These are phyloP conservation scores for Diacarnus erythraeanus DNA, from an alignment of 37 sponge, comb jelly and placozoan species.

Conservation along the genomic window DNA sequence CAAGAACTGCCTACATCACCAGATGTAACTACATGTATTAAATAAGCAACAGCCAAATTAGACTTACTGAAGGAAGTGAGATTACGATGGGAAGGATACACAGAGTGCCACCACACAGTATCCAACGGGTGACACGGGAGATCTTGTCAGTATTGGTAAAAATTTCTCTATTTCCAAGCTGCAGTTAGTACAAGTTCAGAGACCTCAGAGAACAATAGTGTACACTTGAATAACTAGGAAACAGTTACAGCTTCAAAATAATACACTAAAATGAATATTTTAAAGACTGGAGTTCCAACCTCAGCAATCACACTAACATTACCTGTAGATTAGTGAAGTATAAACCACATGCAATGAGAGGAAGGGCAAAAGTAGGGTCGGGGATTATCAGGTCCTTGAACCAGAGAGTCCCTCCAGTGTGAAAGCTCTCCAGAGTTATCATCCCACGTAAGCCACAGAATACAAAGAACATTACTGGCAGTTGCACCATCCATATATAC, in stretches of 20 bases:
- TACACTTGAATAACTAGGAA: too few species aligned
- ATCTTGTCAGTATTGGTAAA: constrained; percentile 40
- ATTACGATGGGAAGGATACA: constrained; percentile 59
- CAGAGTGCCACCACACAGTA: constrained; percentile 53
- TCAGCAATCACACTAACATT: neutral
- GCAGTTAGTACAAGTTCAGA: neutral
- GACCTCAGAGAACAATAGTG: too few species aligned
- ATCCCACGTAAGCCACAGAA: constrained; percentile 74
- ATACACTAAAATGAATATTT: too few species aligned
- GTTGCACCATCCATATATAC: constrained; percentile 56
- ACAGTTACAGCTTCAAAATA: too few species aligned
- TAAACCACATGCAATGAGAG: constrained; percentile 51
- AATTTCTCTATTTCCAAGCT: constrained; percentile 77
- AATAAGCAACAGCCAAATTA: neutral
- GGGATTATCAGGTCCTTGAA: constrained; percentile 77
- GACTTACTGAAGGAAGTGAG: constrained; percentile 77
- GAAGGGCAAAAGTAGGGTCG: constrained; percentile 81
- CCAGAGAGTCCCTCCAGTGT: constrained; percentile 80
- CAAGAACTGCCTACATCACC: constrained; percentile 50
- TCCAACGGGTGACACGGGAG: constrained; percentile 36
- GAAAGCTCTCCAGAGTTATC: constrained; percentile 64
- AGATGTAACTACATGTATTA: neutral
- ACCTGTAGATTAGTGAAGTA: constrained; percentile 76
- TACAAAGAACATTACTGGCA: constrained; percentile 79
- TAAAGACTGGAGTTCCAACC: neutral